Base-by-base conservation (phyloP, 2,888 invertebrate species). In the Perithous albicinctus region DNA sequence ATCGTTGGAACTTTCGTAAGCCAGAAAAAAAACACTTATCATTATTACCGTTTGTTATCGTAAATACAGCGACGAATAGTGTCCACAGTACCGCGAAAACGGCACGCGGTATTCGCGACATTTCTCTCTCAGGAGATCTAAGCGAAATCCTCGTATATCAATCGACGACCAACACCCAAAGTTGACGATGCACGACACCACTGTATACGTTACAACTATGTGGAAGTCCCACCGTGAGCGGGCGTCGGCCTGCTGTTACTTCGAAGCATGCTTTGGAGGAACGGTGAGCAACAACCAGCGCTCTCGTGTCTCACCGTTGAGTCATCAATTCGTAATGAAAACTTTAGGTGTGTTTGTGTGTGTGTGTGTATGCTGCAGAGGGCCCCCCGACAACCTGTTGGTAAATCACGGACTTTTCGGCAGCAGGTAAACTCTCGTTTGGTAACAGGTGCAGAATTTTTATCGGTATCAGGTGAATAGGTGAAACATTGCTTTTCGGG, bases 191-290 rank as follows among this genome's bases (percentile, higher is more conserved):
- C 18, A 63, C 20, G 18, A 23, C 38, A 26, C 51, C n/a, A 26
- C 51, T 6, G 0, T 23, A 20, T 38, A n/a, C n/a, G n/a, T n/a
- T n/a, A n/a, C n/a, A n/a, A n/a, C 51, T 43, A 15, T 43, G 64
- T 43, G 43, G 32, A 70, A 29, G 56, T n/a, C 18, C 10, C 10
- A n/a, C n/a, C 51, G 48, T 63, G 8, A 73, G 48, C 66, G 78
- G 78, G 78, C 78, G 78, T 73, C 73, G 78, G 73, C 78, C 73
- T 67, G 41, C 73, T 67, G 41, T 67, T 67, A 38, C 18, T 48
- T 66, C 41, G 38, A 63, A 38, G 63, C 20, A 41, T 38, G 38
- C 18, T 41, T 41, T 10, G 23, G 15, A 32, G n/a, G 23, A 20
- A 35, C 59, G 61, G n/a, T n/a, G 38, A 61, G 38, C 12, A 20